Evolutionary conservation across 2,888 invertebrate species (phyloP).

Genomic region (Gordius sp.): DNA sequence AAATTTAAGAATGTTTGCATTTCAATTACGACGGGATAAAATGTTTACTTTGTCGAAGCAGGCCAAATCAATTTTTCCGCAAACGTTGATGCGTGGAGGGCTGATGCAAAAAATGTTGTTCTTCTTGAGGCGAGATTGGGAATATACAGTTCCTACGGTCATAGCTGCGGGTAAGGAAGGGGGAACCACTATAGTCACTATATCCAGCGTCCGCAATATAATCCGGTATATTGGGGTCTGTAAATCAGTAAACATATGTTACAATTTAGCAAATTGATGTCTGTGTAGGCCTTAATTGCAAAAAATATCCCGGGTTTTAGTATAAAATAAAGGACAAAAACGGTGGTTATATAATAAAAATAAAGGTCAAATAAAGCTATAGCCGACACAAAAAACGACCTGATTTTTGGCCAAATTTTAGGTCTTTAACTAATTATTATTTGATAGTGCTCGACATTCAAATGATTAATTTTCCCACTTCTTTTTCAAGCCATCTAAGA

Average conservation of each 20-base stretch:
- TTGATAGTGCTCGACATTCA: too few relatives aligned
- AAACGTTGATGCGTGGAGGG: conserved; percentile 67
- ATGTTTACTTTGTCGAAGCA: conserved; percentile 56
- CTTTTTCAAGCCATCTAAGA: too few relatives aligned
- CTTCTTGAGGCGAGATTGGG: conserved; percentile 50
- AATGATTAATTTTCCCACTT: too few relatives aligned
- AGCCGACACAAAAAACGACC: too few relatives aligned
- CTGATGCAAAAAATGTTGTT: conserved; percentile 65
- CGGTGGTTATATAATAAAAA: background rate
- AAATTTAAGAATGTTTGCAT: too few relatives aligned
- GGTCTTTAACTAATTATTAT: too few relatives aligned
- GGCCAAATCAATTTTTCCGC: conserved; percentile 38
- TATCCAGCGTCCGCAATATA: conserved; percentile 39
- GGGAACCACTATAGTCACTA: conserved; percentile 77
- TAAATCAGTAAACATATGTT: too few relatives aligned
- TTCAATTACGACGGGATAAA: too few relatives aligned
- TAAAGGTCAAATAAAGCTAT: too few relatives aligned
- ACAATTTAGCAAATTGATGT: too few relatives aligned
- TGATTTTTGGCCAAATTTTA: too few relatives aligned
- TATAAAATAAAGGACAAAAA: background rate
- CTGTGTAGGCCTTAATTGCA: too few relatives aligned
- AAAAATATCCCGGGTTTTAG: background rate
- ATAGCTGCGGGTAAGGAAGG: conserved; percentile 83
- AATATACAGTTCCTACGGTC: conserved; percentile 73
- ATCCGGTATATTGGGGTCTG: conserved; percentile 19